phyloP scores from a whole-genome alignment of 2,797 vertebrate genomes.

The Enteromius radiatus region DNA sequence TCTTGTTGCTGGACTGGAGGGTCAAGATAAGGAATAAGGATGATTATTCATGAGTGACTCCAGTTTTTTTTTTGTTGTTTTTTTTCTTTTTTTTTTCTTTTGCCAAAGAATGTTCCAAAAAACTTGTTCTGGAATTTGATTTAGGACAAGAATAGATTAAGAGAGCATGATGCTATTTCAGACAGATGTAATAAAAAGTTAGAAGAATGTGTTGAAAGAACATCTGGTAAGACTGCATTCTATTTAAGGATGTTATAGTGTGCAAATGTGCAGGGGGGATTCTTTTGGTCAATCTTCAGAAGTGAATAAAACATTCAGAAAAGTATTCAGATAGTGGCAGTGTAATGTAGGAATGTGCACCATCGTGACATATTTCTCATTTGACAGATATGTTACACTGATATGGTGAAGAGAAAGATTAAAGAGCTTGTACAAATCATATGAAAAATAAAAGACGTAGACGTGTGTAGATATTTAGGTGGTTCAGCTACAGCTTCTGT shows the following conservation, averaged over 20 bases:
- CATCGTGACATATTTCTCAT: background rate
- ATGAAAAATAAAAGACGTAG: background rate
- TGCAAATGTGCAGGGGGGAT: background rate
- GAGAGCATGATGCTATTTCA: background rate
- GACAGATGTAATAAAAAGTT: background rate
- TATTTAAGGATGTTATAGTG: background rate
- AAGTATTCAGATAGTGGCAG: too few relatives aligned
- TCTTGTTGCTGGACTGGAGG: background rate
- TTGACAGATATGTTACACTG: background rate
- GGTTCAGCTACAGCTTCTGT: background rate
- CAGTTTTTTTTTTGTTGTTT: background rate
- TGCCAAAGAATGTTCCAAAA: background rate
- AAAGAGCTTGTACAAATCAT: background rate
- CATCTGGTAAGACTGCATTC: background rate
- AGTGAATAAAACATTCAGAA: too few relatives aligned
- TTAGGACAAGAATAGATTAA: background rate
- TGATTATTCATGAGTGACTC: background rate
- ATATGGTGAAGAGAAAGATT: background rate
- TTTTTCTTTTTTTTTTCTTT: background rate
- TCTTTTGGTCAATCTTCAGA: background rate
- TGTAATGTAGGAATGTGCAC: background rate
- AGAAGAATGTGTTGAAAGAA: background rate
- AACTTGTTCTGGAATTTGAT: background rate
- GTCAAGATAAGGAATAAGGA: background rate
- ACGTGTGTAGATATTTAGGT: background rate